A percentile compares a stretch with the other conserved stretches of the same genome.
These are phyloP conservation scores for Drosophila parabipectinata DNA, from an alignment of 1,140 invertebrate species.

Conservation along the genomic window DNA sequence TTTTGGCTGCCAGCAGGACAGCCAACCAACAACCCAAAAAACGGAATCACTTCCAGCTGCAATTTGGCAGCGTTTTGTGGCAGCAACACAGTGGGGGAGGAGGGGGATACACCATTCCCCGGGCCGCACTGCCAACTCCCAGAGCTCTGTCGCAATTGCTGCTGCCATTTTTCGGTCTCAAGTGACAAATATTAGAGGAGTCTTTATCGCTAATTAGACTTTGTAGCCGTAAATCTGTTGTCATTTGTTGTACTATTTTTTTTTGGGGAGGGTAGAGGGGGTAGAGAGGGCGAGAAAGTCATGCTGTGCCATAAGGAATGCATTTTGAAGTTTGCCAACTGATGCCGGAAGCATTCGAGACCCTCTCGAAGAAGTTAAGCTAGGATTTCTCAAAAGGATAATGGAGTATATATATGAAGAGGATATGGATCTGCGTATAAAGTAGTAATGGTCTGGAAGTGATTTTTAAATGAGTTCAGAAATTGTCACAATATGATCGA, in stretches of 20 bases:
- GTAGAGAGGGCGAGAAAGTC: conserved; percentile 6
- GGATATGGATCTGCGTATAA: conserved; percentile 12
- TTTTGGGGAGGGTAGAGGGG: background rate
- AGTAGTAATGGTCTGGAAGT: conserved; percentile 27
- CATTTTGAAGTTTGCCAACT: conserved; percentile 75
- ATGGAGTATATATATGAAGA: background rate
- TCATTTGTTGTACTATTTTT: conserved; percentile 55
- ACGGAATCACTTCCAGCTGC: conserved; percentile 63
- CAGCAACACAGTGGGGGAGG: background rate
- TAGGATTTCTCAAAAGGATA: background rate
- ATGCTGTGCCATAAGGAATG: conserved; percentile 56
- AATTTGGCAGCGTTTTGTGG: conserved; percentile 77
- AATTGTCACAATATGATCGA: conserved; percentile 23
- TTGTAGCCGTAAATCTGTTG: conserved; percentile 81
- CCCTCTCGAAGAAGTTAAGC: conserved; percentile 50
- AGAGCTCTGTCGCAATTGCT: conserved; percentile 34
- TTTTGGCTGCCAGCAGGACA: conserved; percentile 65
- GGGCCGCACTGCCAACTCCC: conserved; percentile 19
- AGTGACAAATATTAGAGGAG: conserved; percentile 82
- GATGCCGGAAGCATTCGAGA: conserved; percentile 70
- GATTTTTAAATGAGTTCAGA: conserved; percentile 33
- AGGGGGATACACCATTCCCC: background rate
- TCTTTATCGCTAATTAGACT: conserved; percentile 82
- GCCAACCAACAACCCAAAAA: conserved; percentile 6
- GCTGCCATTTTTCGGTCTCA: conserved; percentile 74